phyloP scores from a whole-genome alignment of 2,888 invertebrate genomes.

The Cerastis leucographa region DNA sequence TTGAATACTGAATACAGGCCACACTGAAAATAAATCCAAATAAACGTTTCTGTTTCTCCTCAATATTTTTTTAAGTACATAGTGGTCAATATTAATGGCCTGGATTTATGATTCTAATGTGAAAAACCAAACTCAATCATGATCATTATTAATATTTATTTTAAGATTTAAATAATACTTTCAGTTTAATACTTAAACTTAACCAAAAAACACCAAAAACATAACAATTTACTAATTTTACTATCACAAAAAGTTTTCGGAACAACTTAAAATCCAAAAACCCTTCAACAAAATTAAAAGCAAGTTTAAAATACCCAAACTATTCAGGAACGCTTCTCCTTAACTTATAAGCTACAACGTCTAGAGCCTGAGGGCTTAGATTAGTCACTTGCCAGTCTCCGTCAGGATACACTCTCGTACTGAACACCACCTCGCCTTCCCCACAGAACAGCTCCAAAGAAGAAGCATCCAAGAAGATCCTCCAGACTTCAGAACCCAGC shows the following conservation, averaged over 20 bases:
- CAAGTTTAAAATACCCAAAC: background rate
- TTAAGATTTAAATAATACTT: constrained; percentile 6
- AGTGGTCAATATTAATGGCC: background rate
- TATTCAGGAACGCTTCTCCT: constrained; percentile 80
- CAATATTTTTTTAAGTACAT: background rate
- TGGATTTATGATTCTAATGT: background rate
- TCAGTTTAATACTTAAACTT: background rate
- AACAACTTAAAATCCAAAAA: background rate
- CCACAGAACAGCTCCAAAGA: constrained; percentile 87
- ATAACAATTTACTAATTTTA: background rate
- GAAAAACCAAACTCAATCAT: background rate
- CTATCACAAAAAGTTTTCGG: constrained; percentile 18
- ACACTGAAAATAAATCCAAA: background rate
- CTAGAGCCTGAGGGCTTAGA: constrained; percentile 76
- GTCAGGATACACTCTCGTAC: constrained; percentile 82
- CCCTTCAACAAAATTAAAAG: background rate
- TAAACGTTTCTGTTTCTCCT: no score
- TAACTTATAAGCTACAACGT: constrained; percentile 78
- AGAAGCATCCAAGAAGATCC: constrained; percentile 85
- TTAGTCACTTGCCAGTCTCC: constrained; percentile 83
- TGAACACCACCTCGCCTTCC: constrained; percentile 87
- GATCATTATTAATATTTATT: background rate
- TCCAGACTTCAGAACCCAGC: constrained; percentile 74
- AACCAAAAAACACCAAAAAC: no score
- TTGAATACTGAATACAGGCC: no score